A percentile compares a stretch with the other conserved stretches of the same genome.
Evolutionary conservation across 2,797 vertebrate genomes (phyloP).

Genomic region (Notoglanidium macrostoma): DNA sequence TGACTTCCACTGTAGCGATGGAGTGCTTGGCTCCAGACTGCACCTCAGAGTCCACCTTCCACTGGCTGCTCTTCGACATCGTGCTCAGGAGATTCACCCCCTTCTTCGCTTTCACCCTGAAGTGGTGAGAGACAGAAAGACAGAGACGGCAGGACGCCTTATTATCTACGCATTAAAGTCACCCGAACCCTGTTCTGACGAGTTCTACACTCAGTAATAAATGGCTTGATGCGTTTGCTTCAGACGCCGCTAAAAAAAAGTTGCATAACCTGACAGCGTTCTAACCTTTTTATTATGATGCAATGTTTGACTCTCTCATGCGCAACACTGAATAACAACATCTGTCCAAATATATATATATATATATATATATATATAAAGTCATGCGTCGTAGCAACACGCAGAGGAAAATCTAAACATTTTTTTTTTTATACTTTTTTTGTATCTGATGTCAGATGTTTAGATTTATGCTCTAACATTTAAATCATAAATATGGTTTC

Average conservation of each 20-base stretch:
- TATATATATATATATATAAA: no score
- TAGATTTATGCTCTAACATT: neutral
- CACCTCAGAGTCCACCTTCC: conserved; percentile 91
- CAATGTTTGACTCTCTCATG: neutral
- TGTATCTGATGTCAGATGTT: neutral
- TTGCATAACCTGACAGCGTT: neutral
- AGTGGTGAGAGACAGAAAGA: conserved; percentile 36
- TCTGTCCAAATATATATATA: neutral
- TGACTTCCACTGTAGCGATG: conserved; percentile 90
- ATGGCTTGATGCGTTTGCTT: neutral
- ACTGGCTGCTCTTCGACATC: conserved; percentile 85
- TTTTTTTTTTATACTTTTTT: neutral
- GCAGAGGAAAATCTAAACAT: neutral
- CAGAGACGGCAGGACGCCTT: neutral
- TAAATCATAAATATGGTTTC: neutral
- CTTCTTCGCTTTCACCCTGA: conserved; percentile 98
- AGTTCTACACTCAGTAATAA: conserved; percentile 6
- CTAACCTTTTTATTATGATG: neutral
- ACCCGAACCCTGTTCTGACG: neutral
- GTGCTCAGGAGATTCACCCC: conserved; percentile 93
- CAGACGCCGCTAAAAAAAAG: neutral
- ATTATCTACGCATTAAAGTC: conserved; percentile 25
- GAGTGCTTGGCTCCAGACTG: conserved; percentile 94
- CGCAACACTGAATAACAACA: neutral
- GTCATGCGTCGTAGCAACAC: neutral